Evolutionary conservation across 2,113 vertebrate genomes (phyloP), one percentile per base, ranked within the genome.

Genomic region (Toxotes chatareus): DNA sequence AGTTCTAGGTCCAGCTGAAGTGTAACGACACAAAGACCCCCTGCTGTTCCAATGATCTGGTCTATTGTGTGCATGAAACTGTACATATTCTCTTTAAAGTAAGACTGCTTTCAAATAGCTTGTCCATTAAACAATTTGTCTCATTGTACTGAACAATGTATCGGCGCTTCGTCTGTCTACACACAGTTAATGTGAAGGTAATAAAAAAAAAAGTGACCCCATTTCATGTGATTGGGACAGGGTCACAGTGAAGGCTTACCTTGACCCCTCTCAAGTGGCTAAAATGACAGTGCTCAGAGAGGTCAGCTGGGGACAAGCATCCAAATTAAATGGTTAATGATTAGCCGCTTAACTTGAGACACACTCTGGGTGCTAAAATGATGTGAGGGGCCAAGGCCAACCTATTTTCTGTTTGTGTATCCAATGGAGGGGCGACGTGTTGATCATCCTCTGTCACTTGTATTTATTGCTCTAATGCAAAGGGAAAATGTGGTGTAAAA

Each of bases 311-410:
- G 86, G 83, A 91, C 86, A 89, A 83, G 79, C 73, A 40, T 87
- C 80, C 77, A 87, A 88, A 88, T 85, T 55, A 89, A 88, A 87
- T 47, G 42, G 89, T 89, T 91, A 87, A 92, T 91, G 78, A 90
- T 93, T 92, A 90, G 82, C 86, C 63, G 67, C 73, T 82, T 82
- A 84, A 86, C 78, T 87, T 36, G 65, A 79, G 75, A 80, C 64
- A 1, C 36, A 69, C 77, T 67, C 64, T 42, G 59, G 65, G 61
- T 51, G 55, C 70, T 80, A 60, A 88, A 90, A 86, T 79, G 53
- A 89, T 89, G 76, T 38, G 71, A 82, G 55, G 55, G 84, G 70
- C 89, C 84, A 71, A 73, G 87, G 80, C 76, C 84, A 38, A 12
- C 80, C 57, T 80, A 59, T 81, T 88, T 73, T 82, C 55, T 83